Conservation (phyloP, 2,113 vertebrate genomes). For the Oreamnos americanus region DNA sequence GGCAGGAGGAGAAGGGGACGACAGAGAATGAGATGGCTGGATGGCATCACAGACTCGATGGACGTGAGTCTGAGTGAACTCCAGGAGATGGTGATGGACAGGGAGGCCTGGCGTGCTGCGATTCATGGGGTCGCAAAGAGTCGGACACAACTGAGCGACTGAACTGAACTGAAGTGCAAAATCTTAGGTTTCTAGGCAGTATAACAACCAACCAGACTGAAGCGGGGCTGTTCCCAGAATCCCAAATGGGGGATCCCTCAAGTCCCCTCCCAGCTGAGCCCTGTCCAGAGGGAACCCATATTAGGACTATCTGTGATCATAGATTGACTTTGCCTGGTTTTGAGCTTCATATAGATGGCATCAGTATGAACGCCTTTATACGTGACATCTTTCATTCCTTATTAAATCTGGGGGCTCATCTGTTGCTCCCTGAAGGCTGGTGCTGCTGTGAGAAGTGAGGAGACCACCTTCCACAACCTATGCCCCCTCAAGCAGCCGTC, state of each 20-base stretch:
- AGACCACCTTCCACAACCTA: background rate
- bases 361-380: background rate
- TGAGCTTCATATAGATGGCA: background rate
- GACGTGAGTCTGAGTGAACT: too few relatives aligned
- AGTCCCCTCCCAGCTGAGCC: background rate
- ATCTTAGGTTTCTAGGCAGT: background rate
- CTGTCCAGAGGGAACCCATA: background rate
- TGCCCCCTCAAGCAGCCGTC: background rate
- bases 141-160: too few relatives aligned
- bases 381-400: background rate
- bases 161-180: background rate
- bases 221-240: background rate
- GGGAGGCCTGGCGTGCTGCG: too few relatives aligned
- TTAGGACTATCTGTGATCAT: background rate
- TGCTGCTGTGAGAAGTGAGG: background rate
- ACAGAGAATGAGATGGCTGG: too few relatives aligned
- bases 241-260: fast-evolving
- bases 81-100: too few relatives aligned
- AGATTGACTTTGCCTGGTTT: background rate
- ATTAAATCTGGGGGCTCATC: too few relatives aligned
- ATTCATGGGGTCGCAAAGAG: too few relatives aligned
- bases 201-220: background rate
- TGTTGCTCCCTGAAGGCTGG: background rate
- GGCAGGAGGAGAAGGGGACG: too few relatives aligned
- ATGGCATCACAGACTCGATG: too few relatives aligned